A percentile compares a stretch with the other conserved stretches of the same genome.
phyloP scores from a whole-genome alignment of 2,113 vertebrate species.

The Corvus moneduloides region DNA sequence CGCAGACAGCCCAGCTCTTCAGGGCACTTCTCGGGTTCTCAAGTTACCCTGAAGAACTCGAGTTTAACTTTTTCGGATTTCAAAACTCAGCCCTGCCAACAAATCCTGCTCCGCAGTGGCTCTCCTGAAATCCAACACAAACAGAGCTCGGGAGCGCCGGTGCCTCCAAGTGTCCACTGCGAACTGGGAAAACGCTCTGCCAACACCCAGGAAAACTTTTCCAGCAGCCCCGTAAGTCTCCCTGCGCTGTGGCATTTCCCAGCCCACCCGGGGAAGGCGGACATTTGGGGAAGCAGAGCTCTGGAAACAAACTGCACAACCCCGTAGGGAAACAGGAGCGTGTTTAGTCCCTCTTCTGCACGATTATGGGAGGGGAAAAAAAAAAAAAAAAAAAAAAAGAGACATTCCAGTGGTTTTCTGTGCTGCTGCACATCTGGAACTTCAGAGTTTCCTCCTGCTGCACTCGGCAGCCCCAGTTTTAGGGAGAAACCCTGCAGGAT shows the following conservation, averaged over 20 bases:
- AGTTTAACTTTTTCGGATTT: background rate
- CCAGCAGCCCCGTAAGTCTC: background rate
- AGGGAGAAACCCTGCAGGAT: background rate
- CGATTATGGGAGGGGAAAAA: accelerated
- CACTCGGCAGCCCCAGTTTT: background rate
- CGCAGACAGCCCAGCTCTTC: background rate
- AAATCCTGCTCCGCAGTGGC: accelerated
- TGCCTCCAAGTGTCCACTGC: accelerated
- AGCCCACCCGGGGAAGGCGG: background rate
- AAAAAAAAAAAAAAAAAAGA: background rate
- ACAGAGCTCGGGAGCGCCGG: background rate
- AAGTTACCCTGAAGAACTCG: background rate
- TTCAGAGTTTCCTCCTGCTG: background rate
- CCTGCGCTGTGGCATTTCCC: background rate
- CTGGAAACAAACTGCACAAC: background rate
- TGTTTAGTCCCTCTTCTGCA: background rate
- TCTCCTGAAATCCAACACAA: accelerated
- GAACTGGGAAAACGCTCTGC: background rate
- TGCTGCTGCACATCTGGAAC: background rate
- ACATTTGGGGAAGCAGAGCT: background rate
- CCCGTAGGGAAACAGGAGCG: background rate
- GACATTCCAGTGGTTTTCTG: background rate
- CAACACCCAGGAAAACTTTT: background rate
- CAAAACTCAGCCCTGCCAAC: background rate
- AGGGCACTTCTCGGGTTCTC: background rate